Conservation (phyloP, 2,797 vertebrate genomes). For the Argyrosomus regius region DNA sequence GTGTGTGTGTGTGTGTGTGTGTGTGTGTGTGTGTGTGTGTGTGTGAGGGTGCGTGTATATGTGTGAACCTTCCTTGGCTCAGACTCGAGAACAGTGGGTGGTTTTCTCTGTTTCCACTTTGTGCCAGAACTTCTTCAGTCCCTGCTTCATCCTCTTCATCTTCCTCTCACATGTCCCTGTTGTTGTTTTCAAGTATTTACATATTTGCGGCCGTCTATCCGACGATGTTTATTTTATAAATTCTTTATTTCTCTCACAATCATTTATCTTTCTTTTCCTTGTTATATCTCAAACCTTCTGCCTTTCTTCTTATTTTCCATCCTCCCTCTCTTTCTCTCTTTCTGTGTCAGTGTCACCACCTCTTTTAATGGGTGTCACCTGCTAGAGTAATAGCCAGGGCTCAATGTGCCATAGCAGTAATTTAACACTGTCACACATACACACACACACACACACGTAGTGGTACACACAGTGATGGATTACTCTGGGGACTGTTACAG, state of each 20-base stretch:
- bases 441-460: slow-evolving; percentile 29
- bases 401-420: slow-evolving; percentile 83
- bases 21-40: slow-evolving; percentile 18
- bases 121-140: slow-evolving; percentile 38
- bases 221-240: background rate
- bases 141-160: slow-evolving; percentile 13
- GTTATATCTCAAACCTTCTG: background rate
- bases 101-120: slow-evolving; percentile 65
- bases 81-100: slow-evolving; percentile 53
- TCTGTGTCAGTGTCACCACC: slow-evolving; percentile 72
- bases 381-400: slow-evolving; percentile 78
- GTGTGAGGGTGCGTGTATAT: background rate
- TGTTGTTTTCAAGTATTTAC: slow-evolving; percentile 16
- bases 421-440: slow-evolving; percentile 81
- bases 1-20: background rate
- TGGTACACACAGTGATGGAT: slow-evolving; percentile 69
- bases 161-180: slow-evolving; percentile 6
- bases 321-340: slow-evolving; percentile 34
- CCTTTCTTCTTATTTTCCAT: slow-evolving; percentile 22
- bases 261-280: background rate
- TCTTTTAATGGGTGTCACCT: slow-evolving; percentile 82
- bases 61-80: slow-evolving; percentile 44
- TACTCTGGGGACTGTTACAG: slow-evolving; percentile 71
- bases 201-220: background rate
- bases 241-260: background rate